Evolutionary conservation across 2,113 vertebrate species (phyloP), one percentile per base, ranked within the genome.

Genomic region (Pseudolaguvia tuberculata): DNA sequence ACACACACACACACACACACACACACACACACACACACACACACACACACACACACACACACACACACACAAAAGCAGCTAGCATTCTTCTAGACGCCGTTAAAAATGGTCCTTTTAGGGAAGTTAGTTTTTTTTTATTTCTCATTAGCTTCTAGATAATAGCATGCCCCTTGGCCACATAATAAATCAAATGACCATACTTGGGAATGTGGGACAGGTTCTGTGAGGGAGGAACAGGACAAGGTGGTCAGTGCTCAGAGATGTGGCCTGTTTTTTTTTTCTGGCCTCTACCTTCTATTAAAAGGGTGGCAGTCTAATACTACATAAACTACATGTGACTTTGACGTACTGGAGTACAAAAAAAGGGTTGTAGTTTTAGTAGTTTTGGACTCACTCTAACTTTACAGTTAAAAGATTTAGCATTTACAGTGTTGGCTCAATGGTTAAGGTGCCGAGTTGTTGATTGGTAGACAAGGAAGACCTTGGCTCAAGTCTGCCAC

Each of bases 81-180:
- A 57, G 47, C 27, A 23, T 23, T 42, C 25, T 53, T 68, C 55
- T 48, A 45, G 62, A 15, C 27, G n/a, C 56, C 25, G n/a, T 61
- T 61, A 68, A 74, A 29, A 50, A 13, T 53, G 53, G n/a, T 61
- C 65, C 27, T 72, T 29, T n/a, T 66, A 61, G 53, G 69, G 61
- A 71, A 31, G 57, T 18, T 31, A 62, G 55, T 61, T 62, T 69
- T 62, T 55, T 69, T 81, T 70, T 50, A 31, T 57, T 61, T 63
- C 73, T 65, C 71, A 76, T 80, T 71, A 75, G 63, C 39, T 56
- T 57, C 31, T 77, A 73, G 69, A 78, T 74, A 31, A 75, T 69
- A 62, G 75, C 52, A 63, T 77, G 58, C 45, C 53, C 57, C 17
- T 14, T 25, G 76, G 80, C 58, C 56, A 66, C 57, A 72, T 78